These are phyloP conservation scores for Conus betulinus DNA, from an alignment of 1,140 invertebrate species.

Conservation along the genomic window DNA sequence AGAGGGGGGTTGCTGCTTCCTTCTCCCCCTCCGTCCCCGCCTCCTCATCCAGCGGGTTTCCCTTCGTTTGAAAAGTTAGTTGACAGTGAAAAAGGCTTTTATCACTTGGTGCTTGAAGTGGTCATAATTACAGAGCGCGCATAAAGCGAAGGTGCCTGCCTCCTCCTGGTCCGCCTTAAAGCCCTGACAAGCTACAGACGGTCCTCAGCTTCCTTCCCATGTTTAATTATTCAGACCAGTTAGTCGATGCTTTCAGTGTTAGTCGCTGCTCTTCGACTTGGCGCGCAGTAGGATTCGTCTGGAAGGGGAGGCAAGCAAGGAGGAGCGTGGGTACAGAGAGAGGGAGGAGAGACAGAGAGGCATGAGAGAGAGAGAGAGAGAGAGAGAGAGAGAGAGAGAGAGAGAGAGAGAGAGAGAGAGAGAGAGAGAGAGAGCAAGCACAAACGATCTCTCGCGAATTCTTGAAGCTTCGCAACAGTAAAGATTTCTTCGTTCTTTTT, in stretches of 20 bases:
- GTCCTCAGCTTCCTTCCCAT: not conserved
- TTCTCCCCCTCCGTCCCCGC: too few species aligned
- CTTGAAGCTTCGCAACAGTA: not conserved
- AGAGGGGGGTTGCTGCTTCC: too few species aligned
- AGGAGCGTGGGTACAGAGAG: conserved; percentile 6
- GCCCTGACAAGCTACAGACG: not conserved
- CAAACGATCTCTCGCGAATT: too few species aligned
- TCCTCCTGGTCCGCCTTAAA: not conserved
- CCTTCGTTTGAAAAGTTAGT: not conserved
- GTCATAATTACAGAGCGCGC: conserved; percentile 21
- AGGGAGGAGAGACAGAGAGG: conserved; percentile 35
- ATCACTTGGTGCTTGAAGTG: conserved; percentile 17
- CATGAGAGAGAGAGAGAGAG: not conserved
- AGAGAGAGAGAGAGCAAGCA: too few species aligned
- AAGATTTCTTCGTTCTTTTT: not conserved
- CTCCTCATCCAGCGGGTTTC: too few species aligned
- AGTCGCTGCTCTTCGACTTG: not conserved
- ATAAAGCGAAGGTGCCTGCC: not conserved
- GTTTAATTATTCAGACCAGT: not conserved
- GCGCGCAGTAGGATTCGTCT: not conserved
- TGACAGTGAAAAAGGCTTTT: not conserved
- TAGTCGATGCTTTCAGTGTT: not conserved
- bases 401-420: too few species aligned
- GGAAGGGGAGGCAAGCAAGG: not conserved
- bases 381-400: too few species aligned